A percentile compares a stretch with the other conserved stretches of the same genome.
Conservation (phyloP, 2,888 invertebrate genomes). For the Ophioninae sp. region DNA sequence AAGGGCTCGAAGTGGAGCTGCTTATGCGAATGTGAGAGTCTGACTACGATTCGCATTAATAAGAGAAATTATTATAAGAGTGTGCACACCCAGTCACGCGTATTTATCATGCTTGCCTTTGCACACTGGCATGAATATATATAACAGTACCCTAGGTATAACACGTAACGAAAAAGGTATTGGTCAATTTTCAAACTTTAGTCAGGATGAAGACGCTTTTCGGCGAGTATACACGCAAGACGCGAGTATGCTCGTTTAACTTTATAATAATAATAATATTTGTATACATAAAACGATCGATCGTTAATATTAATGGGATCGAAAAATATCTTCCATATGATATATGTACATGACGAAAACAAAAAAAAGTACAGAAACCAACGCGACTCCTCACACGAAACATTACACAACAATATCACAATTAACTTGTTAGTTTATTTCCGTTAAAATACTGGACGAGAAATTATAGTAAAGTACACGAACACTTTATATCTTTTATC, state of each 20-base stretch:
- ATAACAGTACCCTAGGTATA: conserved; percentile 40
- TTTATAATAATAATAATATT: conserved; percentile 19
- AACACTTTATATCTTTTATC: conserved; percentile 31
- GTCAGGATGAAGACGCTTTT: conserved; percentile 72
- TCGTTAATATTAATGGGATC: conserved; percentile 47
- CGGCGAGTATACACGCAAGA: conserved; percentile 71
- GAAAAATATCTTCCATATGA: conserved; percentile 27
- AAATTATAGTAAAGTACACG: not conserved
- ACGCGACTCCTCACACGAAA: not conserved
- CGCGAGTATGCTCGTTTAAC: conserved; percentile 59
- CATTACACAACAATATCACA: not conserved
- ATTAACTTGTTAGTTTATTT: conserved; percentile 6
- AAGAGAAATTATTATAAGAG: conserved; percentile 30
- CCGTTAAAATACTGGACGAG: not conserved
- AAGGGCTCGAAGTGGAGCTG: conserved; percentile 16
- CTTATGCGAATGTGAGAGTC: conserved; percentile 59
- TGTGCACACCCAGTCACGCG: conserved; percentile 29
- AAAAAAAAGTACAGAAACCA: not conserved
- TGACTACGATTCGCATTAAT: conserved; percentile 58
- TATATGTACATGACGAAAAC: not conserved
- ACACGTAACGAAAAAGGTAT: conserved; percentile 66
- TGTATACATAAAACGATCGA: conserved; percentile 63
- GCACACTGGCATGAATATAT: conserved; percentile 18
- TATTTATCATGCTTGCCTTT: conserved; percentile 22
- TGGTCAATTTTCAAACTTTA: conserved; percentile 75